A percentile compares a stretch with the other conserved stretches of the same genome.
Conservation (phyloP, 1,140 invertebrate species). For the Eriosoma lanigerum region DNA sequence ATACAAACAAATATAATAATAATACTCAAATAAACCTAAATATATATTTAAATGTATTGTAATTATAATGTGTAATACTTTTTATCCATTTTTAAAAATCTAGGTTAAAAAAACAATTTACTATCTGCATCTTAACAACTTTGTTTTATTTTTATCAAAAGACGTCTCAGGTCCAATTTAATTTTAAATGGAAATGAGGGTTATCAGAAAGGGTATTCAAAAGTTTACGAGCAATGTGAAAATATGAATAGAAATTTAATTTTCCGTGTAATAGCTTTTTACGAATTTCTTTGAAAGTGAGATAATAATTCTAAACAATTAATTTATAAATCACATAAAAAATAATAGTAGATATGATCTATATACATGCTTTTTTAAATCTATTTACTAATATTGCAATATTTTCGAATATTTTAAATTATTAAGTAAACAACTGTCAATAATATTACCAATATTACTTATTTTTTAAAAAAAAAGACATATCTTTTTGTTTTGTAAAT, state of each 20-base stretch:
- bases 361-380: no score
- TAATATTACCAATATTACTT: no score
- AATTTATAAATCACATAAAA: not conserved
- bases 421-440: no score
- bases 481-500: no score
- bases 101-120: not conserved
- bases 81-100: not conserved
- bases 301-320: not conserved
- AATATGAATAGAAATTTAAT: conserved; percentile 29
- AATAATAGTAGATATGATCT: not conserved
- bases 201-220: conserved; percentile 15
- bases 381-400: no score
- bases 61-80: no score
- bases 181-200: not conserved
- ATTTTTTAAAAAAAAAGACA: no score
- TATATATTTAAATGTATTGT: no score
- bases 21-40: no score
- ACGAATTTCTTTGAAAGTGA: not conserved
- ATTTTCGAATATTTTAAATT: no score
- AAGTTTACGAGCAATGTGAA: not conserved
- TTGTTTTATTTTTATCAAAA: conserved; percentile 18
- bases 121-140: conserved; percentile 2
- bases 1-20: no score
- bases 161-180: not conserved
- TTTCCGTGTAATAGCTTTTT: conserved; percentile 30